Percentiles rank a stretch among this genome's conserved stretches.
Conservation (phyloP, 2,888 invertebrate genomes). For the Melanargia galathea region DNA sequence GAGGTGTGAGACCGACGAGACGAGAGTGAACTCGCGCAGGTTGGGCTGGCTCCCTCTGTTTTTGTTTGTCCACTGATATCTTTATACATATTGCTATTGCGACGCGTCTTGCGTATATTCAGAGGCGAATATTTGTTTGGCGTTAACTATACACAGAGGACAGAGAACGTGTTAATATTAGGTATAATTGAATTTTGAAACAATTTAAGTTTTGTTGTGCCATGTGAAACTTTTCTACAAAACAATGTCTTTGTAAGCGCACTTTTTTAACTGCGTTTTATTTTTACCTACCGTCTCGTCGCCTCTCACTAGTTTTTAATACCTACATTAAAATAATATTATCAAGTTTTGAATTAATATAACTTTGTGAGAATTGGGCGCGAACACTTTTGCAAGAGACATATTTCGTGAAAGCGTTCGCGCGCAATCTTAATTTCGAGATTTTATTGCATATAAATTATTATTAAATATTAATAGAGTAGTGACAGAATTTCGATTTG, state of each 20-base stretch:
- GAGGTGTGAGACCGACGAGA: too few species aligned
- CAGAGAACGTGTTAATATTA: neutral
- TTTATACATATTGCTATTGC: too few species aligned
- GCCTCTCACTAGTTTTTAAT: slow-evolving; percentile 59
- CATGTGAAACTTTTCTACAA: slow-evolving; percentile 34
- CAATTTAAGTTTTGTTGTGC: slow-evolving; percentile 1
- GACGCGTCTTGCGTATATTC: too few species aligned
- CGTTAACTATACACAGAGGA: too few species aligned
- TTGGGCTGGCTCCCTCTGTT: too few species aligned
- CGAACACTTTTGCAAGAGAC: slow-evolving; percentile 14
- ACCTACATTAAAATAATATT: slow-evolving; percentile 44
- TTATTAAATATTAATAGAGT: slow-evolving; percentile 62
- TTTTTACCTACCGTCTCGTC: slow-evolving; percentile 45
- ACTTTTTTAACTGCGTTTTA: slow-evolving; percentile 58
- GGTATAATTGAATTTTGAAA: neutral
- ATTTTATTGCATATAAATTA: slow-evolving; percentile 72
- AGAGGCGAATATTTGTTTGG: too few species aligned
- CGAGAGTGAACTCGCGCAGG: too few species aligned
- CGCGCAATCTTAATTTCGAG: slow-evolving; percentile 58
- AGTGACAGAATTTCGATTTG: slow-evolving; percentile 74
- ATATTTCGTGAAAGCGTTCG: slow-evolving; percentile 39
- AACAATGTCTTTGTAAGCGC: slow-evolving; percentile 52
- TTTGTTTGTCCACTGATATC: too few species aligned
- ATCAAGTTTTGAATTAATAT: slow-evolving; percentile 62
- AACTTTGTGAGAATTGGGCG: slow-evolving; percentile 47